Evolutionary conservation across 2,113 vertebrate genomes (phyloP), one percentile per base, ranked within the genome.

Genomic region (Actenoides lindsayi): DNA sequence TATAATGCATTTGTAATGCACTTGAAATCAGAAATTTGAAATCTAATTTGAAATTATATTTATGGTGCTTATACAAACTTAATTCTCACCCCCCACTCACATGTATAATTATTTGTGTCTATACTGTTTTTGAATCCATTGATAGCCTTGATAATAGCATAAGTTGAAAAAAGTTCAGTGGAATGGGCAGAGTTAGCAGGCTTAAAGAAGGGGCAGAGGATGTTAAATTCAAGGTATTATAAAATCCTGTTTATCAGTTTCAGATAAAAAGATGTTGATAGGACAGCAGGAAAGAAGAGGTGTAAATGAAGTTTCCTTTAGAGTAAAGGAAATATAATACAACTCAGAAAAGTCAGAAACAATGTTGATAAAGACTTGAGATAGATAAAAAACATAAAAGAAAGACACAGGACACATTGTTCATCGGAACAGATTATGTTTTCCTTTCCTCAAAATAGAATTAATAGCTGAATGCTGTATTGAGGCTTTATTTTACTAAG

Each of bases 401-500:
- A 68, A 16, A 83, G 13, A 68, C 31, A 41, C 1, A 9, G 46
- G 46, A 81, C 77, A 89, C 24, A 68, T 23, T 93, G 21, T 68
- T 89, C 46, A 17, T 33, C 63, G 33, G 30, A 96, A 64, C 13
- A 86, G 51, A 89, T 69, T 39, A 48, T 80, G 11, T 71, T 91
- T 77, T 91, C 63, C 37, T 73, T 83, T 78, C 28, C 68, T 84
- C 51, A 80, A 63, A 19, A 81, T 3, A 65, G 65, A 89, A 92
- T 73, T 93, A 90, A 87, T 73, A 93, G 46, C 51, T 70, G 59
- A 75, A 89, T 67, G 21, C 27, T 89, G 35, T 94, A 93, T 94
- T 91, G 57, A 92, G 74, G 46, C 74, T 93, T 95, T 85, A 63
- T 93, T 92, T 94, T 88, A 59, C 68, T 59, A 92, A 75, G 48